Evolutionary conservation across 2,888 invertebrate species (phyloP), one percentile per base, ranked within the genome.

Genomic region (Metacarcinus magister): DNA sequence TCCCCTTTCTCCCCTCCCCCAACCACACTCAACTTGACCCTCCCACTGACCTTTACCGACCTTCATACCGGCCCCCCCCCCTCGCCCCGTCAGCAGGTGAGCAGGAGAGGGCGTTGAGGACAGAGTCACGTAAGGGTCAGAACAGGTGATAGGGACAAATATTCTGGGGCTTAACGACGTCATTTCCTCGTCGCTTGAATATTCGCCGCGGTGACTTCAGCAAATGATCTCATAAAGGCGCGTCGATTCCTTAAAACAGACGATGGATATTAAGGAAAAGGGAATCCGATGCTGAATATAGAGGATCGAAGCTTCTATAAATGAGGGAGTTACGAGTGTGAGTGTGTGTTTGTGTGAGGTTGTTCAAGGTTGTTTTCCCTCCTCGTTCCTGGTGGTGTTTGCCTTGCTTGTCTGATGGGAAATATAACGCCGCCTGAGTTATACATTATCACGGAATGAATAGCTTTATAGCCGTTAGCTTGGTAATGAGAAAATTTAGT

Each of bases 201-300:
- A 82, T 82, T 82, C 82, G 82, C 8, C 82, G 82, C 82, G 19
- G 82, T 82, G 82, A 82, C 82, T 32, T 82, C 82, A 32, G 82
- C 10, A 82, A 82, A 82, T 32, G 82, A 82, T 82, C 82, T 82
- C 82, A 32, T 82, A 82, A 82, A 82, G 32, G 32, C 32, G 28
- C 28, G 28, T 75, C 75, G 82, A 82, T 82, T 32, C 82, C 82
- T 82, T 32, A 82, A 82, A 82, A 82, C 82, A 10, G 67, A 3
- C 19, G 67, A 67, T 82, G 5, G 7, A 32, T 82, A 32, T 32
- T 82, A 82, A 82, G 32, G 82, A 7, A 82, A 82, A 82, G 82
- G 13, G 82, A 82, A 82, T 82, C 32, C 82, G 32, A 28, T 13
- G 32, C 82, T 82, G 5, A 10, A 7, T 82, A 82, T 0, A 32